Conservation (phyloP, 2,888 invertebrate genomes). For the Ceraclea dissimilis region DNA sequence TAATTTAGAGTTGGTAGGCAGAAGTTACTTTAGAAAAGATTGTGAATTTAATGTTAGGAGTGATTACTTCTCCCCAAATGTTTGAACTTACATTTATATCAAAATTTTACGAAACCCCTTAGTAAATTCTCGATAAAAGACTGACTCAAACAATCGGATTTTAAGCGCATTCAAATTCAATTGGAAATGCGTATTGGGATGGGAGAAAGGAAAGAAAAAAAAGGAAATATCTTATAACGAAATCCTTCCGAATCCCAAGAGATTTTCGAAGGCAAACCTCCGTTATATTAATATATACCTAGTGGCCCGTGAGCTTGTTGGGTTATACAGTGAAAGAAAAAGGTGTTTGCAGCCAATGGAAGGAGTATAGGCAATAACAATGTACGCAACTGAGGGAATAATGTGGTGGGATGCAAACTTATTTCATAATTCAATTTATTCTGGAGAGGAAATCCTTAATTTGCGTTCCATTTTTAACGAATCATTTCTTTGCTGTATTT, state of each 20-base stretch:
- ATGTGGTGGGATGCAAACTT: slow-evolving; percentile 5
- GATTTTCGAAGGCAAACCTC: slow-evolving; percentile 27
- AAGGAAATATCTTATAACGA: slow-evolving; percentile 26
- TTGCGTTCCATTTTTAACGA: too few species aligned
- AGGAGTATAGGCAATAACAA: slow-evolving; percentile 21
- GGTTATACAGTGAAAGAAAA: slow-evolving; percentile 25
- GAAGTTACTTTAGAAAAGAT: too few species aligned
- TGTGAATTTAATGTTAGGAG: neutral
- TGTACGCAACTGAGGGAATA: neutral
- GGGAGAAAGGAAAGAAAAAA: slow-evolving; percentile 20
- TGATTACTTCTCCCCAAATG: neutral
- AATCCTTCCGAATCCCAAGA: slow-evolving; percentile 26
- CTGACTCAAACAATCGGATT: slow-evolving; percentile 24
- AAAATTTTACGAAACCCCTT: neutral
- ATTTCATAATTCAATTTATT: neutral
- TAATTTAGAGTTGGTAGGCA: too few species aligned
- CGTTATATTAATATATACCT: slow-evolving; percentile 27
- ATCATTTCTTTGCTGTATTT: too few species aligned
- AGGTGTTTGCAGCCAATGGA: slow-evolving; percentile 24
- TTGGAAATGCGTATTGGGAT: slow-evolving; percentile 23
- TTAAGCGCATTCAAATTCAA: slow-evolving; percentile 27
- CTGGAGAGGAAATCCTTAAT: too few species aligned
- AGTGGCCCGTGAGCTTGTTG: slow-evolving; percentile 23
- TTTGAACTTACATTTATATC: neutral
- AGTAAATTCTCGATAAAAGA: slow-evolving; percentile 19